Percentiles rank a stretch among this genome's conserved stretches.
These are phyloP conservation scores for Lacerta bilineata DNA, from an alignment of 2,797 vertebrate genomes.

Conservation along the genomic window DNA sequence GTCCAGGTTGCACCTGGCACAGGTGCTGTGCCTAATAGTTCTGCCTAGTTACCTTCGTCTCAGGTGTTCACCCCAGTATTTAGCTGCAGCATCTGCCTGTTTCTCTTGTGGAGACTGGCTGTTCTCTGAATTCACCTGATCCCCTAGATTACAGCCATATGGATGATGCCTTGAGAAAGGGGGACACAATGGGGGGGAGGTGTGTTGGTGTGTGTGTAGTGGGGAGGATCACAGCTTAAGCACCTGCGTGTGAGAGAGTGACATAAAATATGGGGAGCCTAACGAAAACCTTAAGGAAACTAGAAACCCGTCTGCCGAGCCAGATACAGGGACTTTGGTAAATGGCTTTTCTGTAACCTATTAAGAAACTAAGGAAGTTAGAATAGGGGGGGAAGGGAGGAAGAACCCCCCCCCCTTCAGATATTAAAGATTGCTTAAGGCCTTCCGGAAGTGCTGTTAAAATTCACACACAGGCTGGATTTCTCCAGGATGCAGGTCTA, in stretches of 20 bases:
- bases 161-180: neutral
- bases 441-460: neutral
- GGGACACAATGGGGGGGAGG: no score
- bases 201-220: no score
- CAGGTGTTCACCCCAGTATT: neutral
- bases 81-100: neutral
- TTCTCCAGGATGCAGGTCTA: neutral
- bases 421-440: conserved; percentile 28
- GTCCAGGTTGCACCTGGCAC: neutral
- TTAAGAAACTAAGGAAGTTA: conserved; percentile 4
- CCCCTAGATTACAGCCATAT: conserved; percentile 13
- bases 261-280: neutral
- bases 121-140: neutral
- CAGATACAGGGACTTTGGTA: neutral
- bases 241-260: neutral
- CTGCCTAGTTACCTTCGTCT: neutral
- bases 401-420: neutral
- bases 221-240: neutral
- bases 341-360: conserved; percentile 4
- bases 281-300: conserved; percentile 3
- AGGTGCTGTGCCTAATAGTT: neutral
- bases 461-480: neutral
- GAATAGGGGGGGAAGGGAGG: no score
- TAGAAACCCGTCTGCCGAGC: neutral
- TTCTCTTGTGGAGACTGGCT: neutral